Evolutionary conservation across 2,113 vertebrate species (phyloP).

Genomic region (Poeciliopsis turrubarensis): DNA sequence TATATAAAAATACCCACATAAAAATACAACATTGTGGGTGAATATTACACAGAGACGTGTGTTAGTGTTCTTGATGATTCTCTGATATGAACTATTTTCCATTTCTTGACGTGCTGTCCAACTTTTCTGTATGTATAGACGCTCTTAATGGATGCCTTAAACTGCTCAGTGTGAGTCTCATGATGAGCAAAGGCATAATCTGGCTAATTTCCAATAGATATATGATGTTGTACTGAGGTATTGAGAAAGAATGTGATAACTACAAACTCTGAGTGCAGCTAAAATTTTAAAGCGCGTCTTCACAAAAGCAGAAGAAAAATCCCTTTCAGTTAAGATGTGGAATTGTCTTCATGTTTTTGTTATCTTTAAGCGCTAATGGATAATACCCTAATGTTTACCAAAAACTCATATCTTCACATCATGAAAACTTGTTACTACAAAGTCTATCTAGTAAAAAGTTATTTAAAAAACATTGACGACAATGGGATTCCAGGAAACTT

Average conservation of each 20-base stretch:
- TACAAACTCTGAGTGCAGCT: neutral
- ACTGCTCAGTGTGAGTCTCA: neutral
- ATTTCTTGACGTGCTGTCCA: conserved; percentile 26
- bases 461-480: neutral
- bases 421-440: neutral
- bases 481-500: neutral
- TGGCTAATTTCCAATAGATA: neutral
- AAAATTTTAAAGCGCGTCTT: neutral
- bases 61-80: neutral
- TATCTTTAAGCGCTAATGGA: neutral
- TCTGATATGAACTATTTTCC: conserved; percentile 17
- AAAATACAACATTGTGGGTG: neutral
- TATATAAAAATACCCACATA: neutral
- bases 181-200: conserved; percentile 13
- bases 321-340: neutral
- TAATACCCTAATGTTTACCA: neutral
- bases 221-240: neutral
- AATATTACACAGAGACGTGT: conserved; percentile 2
- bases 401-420: neutral
- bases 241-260: neutral
- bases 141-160: neutral
- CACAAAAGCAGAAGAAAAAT: neutral
- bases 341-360: neutral
- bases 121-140: conserved; percentile 4
- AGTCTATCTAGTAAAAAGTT: neutral